Evolutionary conservation across 2,888 invertebrate genomes (phyloP).

Genomic region (Eupeodes latifasciatus): DNA sequence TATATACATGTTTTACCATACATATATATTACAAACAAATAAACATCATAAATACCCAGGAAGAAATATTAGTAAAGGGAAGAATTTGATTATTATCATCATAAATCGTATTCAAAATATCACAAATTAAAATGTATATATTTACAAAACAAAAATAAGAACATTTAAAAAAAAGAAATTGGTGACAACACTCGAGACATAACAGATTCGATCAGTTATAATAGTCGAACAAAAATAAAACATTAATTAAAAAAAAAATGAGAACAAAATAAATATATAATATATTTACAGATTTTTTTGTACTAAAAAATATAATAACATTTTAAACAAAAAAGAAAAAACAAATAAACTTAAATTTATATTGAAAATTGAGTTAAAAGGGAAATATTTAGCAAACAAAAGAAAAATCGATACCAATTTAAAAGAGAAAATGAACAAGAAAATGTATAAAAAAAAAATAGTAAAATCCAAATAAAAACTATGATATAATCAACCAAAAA

Average conservation of each 20-base stretch:
- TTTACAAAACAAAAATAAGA: constrained; percentile 37
- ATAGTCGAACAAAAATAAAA: constrained; percentile 68
- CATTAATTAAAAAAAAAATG: constrained; percentile 51
- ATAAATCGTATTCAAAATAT: constrained; percentile 71
- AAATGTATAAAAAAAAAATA: constrained; percentile 76
- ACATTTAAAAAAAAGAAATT: constrained; percentile 65
- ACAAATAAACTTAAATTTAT: constrained; percentile 71
- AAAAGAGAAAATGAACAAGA: constrained; percentile 58
- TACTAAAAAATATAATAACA: constrained; percentile 68
- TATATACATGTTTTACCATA: constrained; percentile 51
- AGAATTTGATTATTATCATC: constrained; percentile 68
- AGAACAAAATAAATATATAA: constrained; percentile 60
- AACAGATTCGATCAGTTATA: constrained; percentile 61
- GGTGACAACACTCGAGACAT: constrained; percentile 65
- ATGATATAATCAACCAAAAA: constrained; percentile 81
- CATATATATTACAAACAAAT: constrained; percentile 58
- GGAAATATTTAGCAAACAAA: constrained; percentile 63
- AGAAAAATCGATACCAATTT: constrained; percentile 55
- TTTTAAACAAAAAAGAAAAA: constrained; percentile 48
- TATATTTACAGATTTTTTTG: constrained; percentile 72
- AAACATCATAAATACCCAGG: constrained; percentile 55
- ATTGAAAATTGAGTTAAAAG: constrained; percentile 76
- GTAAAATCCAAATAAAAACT: constrained; percentile 82
- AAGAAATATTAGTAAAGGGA: constrained; percentile 48
- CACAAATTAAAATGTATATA: constrained; percentile 70